Evolutionary conservation across 1,140 invertebrate genomes (phyloP), one percentile per base, ranked within the genome.

Genomic region (Drosophila pallidifrons): DNA sequence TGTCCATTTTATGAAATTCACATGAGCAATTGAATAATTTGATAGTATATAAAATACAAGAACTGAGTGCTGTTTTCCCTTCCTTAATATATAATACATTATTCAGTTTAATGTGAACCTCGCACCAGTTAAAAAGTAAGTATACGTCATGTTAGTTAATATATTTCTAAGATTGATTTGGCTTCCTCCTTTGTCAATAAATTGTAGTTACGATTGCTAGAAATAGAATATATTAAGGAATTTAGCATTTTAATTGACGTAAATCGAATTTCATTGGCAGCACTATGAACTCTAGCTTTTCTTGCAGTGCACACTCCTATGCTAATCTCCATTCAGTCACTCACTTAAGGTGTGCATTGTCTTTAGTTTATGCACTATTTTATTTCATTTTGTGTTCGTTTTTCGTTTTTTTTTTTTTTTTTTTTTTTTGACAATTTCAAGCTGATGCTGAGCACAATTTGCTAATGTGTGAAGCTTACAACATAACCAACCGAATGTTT

Each of bases 401-500:
- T 57, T 67, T 57, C 20, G 20, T 61, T 46, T 45, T 32, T 32
- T 32, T 32, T 0, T 47, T 30, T 16, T 72, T 64, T 47, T 30
- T 16, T 72, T 64, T n/a, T 57, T 67, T 57, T 63, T 46, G 45
- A 61, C 78, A 59, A 78, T 86, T 79, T 64, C 47, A 69, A 75
- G 64, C 59, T 77, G 81, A 68, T 75, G 73, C 76, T 83, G 65
- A 64, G 61, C 81, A 65, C 71, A 85, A 77, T 83, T 85, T 72
- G 77, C 78, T 85, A 86, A 85, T 85, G 74, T 79, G 68, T 30
- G 52, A 79, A 51, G 61, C 59, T 82, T 79, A 59, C 81, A 85
- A 80, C 81, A 85, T 77, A 67, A 71, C 58, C 67, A 60, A 68
- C 30, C 61, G 2, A 66, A 63, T 70, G 79, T 66, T 25, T 64